phyloP scores from a whole-genome alignment of 2,797 vertebrate species.

The Coilia nasus region DNA sequence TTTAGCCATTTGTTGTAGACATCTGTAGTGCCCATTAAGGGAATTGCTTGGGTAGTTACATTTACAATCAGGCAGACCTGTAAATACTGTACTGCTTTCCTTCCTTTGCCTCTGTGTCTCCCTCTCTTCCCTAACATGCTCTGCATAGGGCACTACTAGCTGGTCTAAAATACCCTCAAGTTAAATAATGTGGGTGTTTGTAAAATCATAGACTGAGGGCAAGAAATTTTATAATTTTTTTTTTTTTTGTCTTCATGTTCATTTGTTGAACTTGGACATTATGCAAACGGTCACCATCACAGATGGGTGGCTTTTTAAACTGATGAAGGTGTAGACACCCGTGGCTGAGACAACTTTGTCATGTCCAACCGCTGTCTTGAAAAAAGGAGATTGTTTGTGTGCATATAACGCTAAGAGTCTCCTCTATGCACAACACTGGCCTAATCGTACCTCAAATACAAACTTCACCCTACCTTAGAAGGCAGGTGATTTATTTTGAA shows the following conservation, averaged over 20 bases:
- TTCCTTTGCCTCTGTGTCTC: not conserved
- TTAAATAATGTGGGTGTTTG: conserved; percentile 52
- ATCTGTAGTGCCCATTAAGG: conserved; percentile 1
- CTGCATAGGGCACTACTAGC: not conserved
- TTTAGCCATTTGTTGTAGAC: not conserved
- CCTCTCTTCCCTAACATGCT: not conserved
- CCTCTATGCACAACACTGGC: not conserved
- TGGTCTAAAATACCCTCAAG: not conserved
- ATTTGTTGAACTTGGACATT: conserved; percentile 74
- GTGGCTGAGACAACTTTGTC: not conserved
- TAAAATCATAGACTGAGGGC: conserved; percentile 77
- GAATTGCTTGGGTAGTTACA: not conserved
- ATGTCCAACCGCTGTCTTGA: not conserved
- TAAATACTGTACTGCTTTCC: not conserved
- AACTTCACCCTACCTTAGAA: not conserved
- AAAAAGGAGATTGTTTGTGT: not conserved
- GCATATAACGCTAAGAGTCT: not conserved
- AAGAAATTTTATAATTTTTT: conserved; percentile 52
- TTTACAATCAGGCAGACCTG: not conserved
- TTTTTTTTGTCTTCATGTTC: conserved; percentile 15
- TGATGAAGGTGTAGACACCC: conserved; percentile 17
- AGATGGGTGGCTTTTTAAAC: not conserved
- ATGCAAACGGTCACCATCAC: conserved; percentile 64
- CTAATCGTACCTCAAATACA: not conserved
- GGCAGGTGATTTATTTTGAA: not conserved